phyloP scores from a whole-genome alignment of 2,113 vertebrate genomes.

The Telmatochromis brachygnathus region DNA sequence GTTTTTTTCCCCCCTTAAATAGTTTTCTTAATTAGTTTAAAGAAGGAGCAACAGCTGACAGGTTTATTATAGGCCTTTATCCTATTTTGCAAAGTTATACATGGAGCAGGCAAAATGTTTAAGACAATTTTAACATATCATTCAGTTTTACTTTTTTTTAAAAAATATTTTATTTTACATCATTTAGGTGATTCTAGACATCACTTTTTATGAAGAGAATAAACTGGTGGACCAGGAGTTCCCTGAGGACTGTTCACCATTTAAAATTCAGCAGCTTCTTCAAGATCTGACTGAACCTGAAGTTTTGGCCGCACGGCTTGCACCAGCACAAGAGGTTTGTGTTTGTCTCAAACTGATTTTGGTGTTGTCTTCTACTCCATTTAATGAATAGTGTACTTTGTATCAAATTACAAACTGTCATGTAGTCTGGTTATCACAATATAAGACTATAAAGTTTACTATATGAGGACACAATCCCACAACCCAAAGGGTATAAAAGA shows the following conservation, averaged over 20 bases:
- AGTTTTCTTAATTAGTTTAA: background rate
- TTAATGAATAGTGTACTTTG: background rate
- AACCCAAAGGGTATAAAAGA: background rate
- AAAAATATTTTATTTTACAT: background rate
- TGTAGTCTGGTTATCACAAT: background rate
- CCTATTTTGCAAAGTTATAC: background rate
- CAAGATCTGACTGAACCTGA: conserved; percentile 89
- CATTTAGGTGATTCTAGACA: conserved; percentile 83
- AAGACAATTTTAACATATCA: background rate
- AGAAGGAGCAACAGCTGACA: background rate
- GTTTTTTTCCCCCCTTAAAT: fast-evolving
- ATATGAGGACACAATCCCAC: background rate
- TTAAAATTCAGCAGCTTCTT: conserved; percentile 86
- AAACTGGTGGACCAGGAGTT: conserved; percentile 93
- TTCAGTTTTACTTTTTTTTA: background rate
- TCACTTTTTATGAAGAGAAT: conserved; percentile 95
- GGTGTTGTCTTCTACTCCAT: background rate
- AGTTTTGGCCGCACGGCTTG: conserved; percentile 71
- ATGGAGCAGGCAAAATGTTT: background rate
- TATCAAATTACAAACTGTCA: background rate
- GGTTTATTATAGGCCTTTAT: background rate
- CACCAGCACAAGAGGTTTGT: conserved; percentile 70
- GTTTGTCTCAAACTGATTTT: background rate
- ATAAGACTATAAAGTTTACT: background rate
- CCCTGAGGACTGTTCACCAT: conserved; percentile 81